Evolutionary conservation across 2,113 vertebrate species (phyloP), one percentile per base, ranked within the genome.

Genomic region (Felis chaus): DNA sequence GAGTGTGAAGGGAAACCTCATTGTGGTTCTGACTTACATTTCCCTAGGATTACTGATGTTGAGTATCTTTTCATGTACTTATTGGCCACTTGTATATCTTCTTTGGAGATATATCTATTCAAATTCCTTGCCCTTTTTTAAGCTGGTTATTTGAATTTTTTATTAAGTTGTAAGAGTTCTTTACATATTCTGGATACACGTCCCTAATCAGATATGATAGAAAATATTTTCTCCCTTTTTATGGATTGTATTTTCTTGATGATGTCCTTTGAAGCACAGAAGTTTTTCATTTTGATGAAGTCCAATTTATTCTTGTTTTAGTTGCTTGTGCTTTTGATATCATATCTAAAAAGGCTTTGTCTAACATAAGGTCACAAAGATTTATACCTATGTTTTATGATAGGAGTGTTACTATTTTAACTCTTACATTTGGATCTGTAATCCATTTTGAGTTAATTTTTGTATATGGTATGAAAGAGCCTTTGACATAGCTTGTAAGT

Each of bases 371-470:
- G 61, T 85, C 45, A 92, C 39, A 92, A 88, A 79, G 29, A 91
- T 55, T 63, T 84, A 71, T 19, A 68, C 18, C 18, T 82, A 45
- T 29, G 1, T 25, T 79, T 92, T 50, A 66, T 15, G 39, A 5
- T 39, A 78, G 10, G 9, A 73, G 15, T 50, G 3, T 39, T 76
- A 83, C 7, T 73, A 41, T 94, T 92, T 89, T 89, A 79, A 57
- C 29, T 86, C 61, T 83, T 76, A 82, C 31, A 57, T 68, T 87
- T 96, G 48, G 50, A 50, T 76, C 39, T 69, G 53, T 82, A 23
- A 76, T 82, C 73, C 82, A 97, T 78, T 83, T 91, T 91, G 48
- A 87, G 78, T 81, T 81, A 50, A 61, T 39, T 82, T 86, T n/a
- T 87, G 1, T 91, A 55, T 10, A 76, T 63, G 13, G 71, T 78